Base-by-base conservation (phyloP, 2,797 vertebrate genomes). In the Tapirus indicus region DNA sequence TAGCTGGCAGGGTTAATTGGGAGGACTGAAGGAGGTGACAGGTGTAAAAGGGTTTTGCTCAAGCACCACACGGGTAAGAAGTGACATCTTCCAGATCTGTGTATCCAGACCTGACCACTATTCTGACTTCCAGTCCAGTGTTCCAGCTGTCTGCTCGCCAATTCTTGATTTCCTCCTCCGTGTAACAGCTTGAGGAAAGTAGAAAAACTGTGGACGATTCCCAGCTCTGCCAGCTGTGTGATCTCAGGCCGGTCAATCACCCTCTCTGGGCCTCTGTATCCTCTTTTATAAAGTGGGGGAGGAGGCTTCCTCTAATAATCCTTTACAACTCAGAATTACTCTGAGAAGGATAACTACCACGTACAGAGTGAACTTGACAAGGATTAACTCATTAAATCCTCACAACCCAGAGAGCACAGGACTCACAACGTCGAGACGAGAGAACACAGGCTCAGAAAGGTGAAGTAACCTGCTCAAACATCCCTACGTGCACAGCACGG, bases 401-500 rank as follows among this genome's bases (percentile, higher is more conserved):
- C 68, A 38, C 62, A 58, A 25, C 32, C 7, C 18, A 13, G 71
- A 66, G 44, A 82, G 13, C 7, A 14, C 20, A 18, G 52, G 5
- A 7, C 3, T 25, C 62, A 35, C 35, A 13, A 4, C 8, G 7
- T 25, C 32, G 4, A n/a, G 54, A 41, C 1, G 8, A 44, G 35
- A 85, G 41, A 56, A 38, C 7, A 6, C 44, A 77, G 52, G 16
- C 21, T 18, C 79, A 21, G 35, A 78, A 58, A 75, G 44, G 41
- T 8, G 25, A 60, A n/a, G 3, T 13, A 38, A 47, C 12, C 38
- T 20, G 13, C 58, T 95, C 85, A 52, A 29, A 62, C 27, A n/a
- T 32, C 38, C 41, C 72, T 29, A 0, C 32, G 0, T 3, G 25
- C 1, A 13, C 1, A 11, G 41, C 60, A 14, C 2, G 5, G 23